These are phyloP conservation scores for Kryptolebias marmoratus DNA, from an alignment of 2,113 vertebrate genomes.

Conservation along the genomic window DNA sequence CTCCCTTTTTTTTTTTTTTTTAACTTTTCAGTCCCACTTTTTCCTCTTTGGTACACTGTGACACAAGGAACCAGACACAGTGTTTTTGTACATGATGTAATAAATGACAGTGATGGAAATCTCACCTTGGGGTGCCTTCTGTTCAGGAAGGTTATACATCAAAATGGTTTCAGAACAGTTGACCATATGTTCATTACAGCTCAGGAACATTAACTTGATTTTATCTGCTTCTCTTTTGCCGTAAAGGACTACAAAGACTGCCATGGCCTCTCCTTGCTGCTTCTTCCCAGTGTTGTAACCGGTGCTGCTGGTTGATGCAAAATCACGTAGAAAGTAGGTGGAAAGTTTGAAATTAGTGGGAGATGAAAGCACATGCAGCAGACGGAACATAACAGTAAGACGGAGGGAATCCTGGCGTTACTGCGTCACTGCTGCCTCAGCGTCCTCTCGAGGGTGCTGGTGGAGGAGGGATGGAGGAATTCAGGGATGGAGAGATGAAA, in stretches of 20 bases:
- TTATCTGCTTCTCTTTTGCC: background rate
- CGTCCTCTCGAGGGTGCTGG: conserved; percentile 47
- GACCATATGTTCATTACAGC: conserved; percentile 5
- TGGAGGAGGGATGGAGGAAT: conserved; percentile 49
- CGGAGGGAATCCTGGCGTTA: conserved; percentile 74
- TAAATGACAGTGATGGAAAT: conserved; percentile 6
- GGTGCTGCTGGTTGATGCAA: background rate
- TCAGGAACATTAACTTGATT: background rate
- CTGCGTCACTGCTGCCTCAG: conserved; percentile 74
- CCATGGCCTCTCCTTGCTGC: no score
- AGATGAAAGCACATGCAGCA: conserved; percentile 36
- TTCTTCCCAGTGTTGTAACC: background rate
- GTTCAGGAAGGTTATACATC: conserved; percentile 35
- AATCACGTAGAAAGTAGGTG: background rate
- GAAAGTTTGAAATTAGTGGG: conserved; percentile 19
- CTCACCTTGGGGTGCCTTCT: conserved; percentile 61
- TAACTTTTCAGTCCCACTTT: conserved; percentile 11
- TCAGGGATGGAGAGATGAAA: conserved; percentile 64
- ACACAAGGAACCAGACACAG: conserved; percentile 1
- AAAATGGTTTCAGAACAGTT: conserved; percentile 7
- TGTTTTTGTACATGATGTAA: conserved; percentile 9
- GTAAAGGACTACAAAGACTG: background rate
- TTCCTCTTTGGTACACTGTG: conserved; percentile 17
- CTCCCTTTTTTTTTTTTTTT: conserved; percentile 8
- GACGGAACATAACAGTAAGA: conserved; percentile 1